Evolutionary conservation across 2,113 vertebrate genomes (phyloP).

Genomic region (Amphilophus citrinellus): DNA sequence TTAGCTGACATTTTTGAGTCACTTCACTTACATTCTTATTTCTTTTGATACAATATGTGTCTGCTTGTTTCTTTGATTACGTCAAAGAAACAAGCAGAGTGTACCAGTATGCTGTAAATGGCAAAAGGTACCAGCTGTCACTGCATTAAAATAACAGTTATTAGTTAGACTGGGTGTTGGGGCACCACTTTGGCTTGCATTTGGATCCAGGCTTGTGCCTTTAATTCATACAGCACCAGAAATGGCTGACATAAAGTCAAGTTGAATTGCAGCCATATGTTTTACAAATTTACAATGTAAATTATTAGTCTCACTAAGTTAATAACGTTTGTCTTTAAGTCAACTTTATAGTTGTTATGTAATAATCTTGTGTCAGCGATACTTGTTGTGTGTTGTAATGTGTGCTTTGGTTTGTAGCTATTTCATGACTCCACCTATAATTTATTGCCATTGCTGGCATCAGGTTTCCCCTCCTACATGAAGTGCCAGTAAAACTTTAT

Average conservation of each 20-base stretch:
- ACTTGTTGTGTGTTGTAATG: constrained; percentile 19
- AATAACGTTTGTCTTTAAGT: not conserved
- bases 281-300: not conserved
- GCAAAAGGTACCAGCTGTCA: not conserved
- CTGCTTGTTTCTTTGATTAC: no score
- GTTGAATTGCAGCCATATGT: not conserved
- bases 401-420: constrained; percentile 23
- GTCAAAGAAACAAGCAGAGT: not conserved
- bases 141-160: not conserved
- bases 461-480: constrained; percentile 60
- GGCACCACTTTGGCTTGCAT: not conserved
- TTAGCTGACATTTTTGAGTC: not conserved
- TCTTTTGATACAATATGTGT: not conserved
- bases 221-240: not conserved
- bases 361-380: constrained; percentile 11
- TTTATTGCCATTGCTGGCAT: constrained; percentile 66
- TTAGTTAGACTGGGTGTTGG: not conserved
- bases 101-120: not conserved
- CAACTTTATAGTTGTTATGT: constrained; percentile 7
- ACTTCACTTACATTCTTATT: not conserved
- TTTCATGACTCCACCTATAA: constrained; percentile 45
- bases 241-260: not conserved
- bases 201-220: not conserved
- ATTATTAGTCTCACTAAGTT: not conserved
- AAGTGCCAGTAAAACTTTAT: constrained; percentile 76